Conservation (phyloP, 2,888 invertebrate species). For the Helobdella robusta region DNA sequence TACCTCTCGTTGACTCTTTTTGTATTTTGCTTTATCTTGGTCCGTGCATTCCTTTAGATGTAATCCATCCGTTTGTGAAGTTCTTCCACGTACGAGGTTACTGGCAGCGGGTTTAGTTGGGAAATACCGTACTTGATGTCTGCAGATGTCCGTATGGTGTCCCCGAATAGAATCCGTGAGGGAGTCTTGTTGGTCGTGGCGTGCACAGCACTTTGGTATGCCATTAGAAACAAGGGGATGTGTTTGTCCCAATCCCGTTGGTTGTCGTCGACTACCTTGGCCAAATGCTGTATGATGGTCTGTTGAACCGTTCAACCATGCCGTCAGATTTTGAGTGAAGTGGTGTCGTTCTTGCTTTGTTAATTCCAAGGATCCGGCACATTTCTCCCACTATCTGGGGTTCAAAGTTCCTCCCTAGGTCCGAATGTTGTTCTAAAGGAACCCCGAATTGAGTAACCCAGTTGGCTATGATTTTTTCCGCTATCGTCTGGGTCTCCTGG, state of each 20-base stretch:
- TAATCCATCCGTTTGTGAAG: too few species aligned
- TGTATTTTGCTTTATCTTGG: too few species aligned
- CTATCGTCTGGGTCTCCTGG: not conserved
- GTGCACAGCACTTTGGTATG: not conserved
- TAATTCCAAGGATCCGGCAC: not conserved
- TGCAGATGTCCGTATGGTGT: not conserved
- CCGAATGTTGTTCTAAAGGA: not conserved
- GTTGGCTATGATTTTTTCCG: not conserved
- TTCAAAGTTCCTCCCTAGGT: conserved; percentile 1
- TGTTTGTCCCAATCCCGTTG: not conserved
- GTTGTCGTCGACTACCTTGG: not conserved
- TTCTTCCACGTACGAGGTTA: too few species aligned
- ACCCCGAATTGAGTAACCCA: not conserved
- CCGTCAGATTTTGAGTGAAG: not conserved
- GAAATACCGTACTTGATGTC: not conserved
- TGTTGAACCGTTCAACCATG: not conserved
- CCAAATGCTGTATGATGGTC: not conserved
- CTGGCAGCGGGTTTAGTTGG: too few species aligned
- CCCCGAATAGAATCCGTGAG: not conserved
- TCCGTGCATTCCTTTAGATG: too few species aligned
- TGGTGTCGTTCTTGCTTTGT: not conserved
- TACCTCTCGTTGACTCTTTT: too few species aligned
- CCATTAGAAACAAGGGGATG: not conserved
- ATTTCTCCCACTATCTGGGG: not conserved
- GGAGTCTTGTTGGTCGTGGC: not conserved